Base-by-base conservation (phyloP, 1,140 invertebrate genomes). In the Ceratina australensis region DNA sequence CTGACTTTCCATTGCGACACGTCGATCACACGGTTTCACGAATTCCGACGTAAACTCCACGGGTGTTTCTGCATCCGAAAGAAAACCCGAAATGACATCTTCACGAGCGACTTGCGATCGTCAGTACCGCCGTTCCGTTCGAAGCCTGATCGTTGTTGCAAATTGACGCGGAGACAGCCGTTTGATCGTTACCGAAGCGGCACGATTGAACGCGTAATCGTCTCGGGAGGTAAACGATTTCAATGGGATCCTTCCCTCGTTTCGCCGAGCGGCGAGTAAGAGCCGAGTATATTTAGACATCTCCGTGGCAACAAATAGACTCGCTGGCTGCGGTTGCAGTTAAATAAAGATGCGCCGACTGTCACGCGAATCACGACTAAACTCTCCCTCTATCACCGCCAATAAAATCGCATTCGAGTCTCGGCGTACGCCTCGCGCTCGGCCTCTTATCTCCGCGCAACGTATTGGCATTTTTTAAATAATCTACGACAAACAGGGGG, bases 271-370 rank as follows among this genome's bases (percentile, higher is more conserved):
- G 18, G 2, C 15, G 24, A 50, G 3, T 16, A 28, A 73, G 50
- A n/a, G 60, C 2, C 28, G 24, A 18, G 20, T 64, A 73, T 73
- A 73, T 64, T 73, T 73, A 73, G 49, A 64, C 13, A 33, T 24
- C 18, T 20, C 18, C 10, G 33, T 42, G 16, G 2, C 49, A 1
- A 15, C 50, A 42, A 66, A 66, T 66, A 74, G 72, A 66, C 52
- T 5, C 33, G 20, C 42, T 26, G 22, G 49, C 28, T 49, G 42
- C 33, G 52, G 18, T 65, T 66, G n/a, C 50, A 28, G 33, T 57
- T 47, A 57, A 74, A 66, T 65, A 74, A 56, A 66, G 52, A 74
- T 24, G 18, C 24, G 10, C 0, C 59, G 20, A 20, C n/a, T 54
- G 54, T 52, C 59, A 15, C 13, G 52, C 42, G 5, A 42, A 61